phyloP scores from a whole-genome alignment of 1,140 invertebrate genomes.

The Potamilus streckersoni region DNA sequence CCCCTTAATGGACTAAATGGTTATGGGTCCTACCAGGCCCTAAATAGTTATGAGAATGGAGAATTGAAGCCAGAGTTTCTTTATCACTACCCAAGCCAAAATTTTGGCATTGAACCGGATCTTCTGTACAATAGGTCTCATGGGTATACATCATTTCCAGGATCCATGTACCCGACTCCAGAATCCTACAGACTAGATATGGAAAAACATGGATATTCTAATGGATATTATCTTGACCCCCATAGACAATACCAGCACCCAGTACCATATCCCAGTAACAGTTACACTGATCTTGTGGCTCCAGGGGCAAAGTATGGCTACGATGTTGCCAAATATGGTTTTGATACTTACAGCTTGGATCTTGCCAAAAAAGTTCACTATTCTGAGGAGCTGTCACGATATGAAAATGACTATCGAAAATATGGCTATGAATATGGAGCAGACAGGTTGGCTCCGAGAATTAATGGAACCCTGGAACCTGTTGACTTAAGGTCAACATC shows the following conservation, averaged over 20 bases:
- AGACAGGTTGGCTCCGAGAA: conserved; percentile 40
- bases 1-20: conserved; percentile 65
- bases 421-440: conserved; percentile 55
- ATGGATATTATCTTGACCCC: conserved; percentile 60
- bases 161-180: conserved; percentile 48
- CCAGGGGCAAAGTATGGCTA: conserved; percentile 60
- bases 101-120: conserved; percentile 58
- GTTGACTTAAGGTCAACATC: conserved; percentile 55
- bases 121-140: conserved; percentile 54
- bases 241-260: conserved; percentile 63
- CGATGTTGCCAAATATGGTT: conserved; percentile 57
- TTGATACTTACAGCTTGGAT: conserved; percentile 62
- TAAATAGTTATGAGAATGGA: conserved; percentile 59
- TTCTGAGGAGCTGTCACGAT: conserved; percentile 48
- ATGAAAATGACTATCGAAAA: conserved; percentile 51
- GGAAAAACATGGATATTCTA: conserved; percentile 62
- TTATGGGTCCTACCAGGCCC: conserved; percentile 55
- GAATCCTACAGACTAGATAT: conserved; percentile 58
- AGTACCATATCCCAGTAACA: conserved; percentile 53
- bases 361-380: conserved; percentile 61
- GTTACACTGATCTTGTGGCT: conserved; percentile 59
- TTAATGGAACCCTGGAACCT: conserved; percentile 51
- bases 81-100: conserved; percentile 58
- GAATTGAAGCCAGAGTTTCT: conserved; percentile 61
- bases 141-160: conserved; percentile 52